Percentiles rank a stretch among this genome's conserved stretches.
These are phyloP conservation scores for Neogobius melanostomus DNA, from an alignment of 2,113 vertebrate genomes.

Conservation along the genomic window DNA sequence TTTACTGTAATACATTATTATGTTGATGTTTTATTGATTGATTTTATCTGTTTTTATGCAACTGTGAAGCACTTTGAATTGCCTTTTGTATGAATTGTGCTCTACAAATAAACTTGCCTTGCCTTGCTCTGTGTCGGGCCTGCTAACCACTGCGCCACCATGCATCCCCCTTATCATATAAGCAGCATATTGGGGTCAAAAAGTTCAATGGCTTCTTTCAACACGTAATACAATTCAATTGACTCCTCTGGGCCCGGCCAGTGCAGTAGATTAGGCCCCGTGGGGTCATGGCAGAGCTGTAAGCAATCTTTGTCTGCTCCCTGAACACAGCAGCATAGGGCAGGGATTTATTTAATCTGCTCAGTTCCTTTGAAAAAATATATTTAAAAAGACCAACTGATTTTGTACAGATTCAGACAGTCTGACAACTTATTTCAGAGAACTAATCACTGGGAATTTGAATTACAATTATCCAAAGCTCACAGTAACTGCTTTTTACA, in stretches of 20 bases:
- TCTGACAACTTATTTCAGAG: too few relatives aligned
- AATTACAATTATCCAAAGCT: too few relatives aligned
- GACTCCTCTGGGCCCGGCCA: neutral
- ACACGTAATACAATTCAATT: neutral
- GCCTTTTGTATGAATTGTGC: too few relatives aligned
- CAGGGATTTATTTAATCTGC: too few relatives aligned
- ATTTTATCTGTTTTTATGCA: too few relatives aligned
- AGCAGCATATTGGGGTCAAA: neutral
- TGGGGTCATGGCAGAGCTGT: conserved; percentile 29
- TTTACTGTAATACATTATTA: too few relatives aligned
- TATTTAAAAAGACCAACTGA: too few relatives aligned
- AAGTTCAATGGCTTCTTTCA: neutral
- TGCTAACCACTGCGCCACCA: neutral
- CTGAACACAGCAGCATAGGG: neutral
- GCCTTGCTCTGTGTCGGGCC: neutral
- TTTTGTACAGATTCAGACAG: too few relatives aligned
- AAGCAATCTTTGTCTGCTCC: conserved; percentile 21
- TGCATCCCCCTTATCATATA: neutral
- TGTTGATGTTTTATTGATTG: too few relatives aligned
- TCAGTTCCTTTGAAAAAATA: too few relatives aligned
- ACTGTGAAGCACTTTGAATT: neutral
- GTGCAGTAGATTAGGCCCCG: neutral
- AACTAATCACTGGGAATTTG: too few relatives aligned
- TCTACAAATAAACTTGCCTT: neutral
- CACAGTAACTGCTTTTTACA: too few relatives aligned